Conservation (phyloP, 2,113 vertebrate genomes). For the Psittacara wagleri region DNA sequence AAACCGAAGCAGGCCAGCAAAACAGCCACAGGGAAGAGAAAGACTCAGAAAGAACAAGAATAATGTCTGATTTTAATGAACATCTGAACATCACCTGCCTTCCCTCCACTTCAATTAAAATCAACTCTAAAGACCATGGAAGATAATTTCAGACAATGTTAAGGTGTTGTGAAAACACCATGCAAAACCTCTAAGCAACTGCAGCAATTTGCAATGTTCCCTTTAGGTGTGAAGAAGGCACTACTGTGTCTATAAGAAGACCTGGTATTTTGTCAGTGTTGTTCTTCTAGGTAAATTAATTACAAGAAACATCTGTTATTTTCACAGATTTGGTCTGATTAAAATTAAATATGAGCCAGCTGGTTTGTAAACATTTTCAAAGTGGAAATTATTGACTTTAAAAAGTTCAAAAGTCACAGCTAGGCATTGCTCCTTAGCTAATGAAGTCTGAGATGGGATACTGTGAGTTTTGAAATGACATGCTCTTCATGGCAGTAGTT, state of each 20-base stretch:
- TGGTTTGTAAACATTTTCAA: not conserved
- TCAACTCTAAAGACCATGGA: not conserved
- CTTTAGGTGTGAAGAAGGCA: not conserved
- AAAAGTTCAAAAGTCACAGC: not conserved
- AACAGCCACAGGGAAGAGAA: not conserved
- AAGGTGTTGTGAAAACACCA: not conserved
- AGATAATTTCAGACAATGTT: not conserved
- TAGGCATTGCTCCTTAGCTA: not conserved
- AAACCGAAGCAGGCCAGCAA: not conserved
- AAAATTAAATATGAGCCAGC: not conserved
- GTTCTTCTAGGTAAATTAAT: not conserved
- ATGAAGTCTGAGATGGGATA: not conserved
- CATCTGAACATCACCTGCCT: not conserved
- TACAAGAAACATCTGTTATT: not conserved
- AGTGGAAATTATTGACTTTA: not conserved
- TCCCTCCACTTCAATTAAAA: not conserved
- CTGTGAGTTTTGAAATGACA: not conserved
- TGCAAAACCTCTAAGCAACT: not conserved
- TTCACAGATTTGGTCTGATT: not conserved
- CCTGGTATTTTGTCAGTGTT: not conserved
- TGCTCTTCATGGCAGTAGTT: not conserved
- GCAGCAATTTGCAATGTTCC: not conserved
- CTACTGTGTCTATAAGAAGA: not conserved
- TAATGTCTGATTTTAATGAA: not conserved
- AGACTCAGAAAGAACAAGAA: not conserved